phyloP scores from a whole-genome alignment of 2,113 vertebrate genomes.

The Ctenodactylus gundi region DNA sequence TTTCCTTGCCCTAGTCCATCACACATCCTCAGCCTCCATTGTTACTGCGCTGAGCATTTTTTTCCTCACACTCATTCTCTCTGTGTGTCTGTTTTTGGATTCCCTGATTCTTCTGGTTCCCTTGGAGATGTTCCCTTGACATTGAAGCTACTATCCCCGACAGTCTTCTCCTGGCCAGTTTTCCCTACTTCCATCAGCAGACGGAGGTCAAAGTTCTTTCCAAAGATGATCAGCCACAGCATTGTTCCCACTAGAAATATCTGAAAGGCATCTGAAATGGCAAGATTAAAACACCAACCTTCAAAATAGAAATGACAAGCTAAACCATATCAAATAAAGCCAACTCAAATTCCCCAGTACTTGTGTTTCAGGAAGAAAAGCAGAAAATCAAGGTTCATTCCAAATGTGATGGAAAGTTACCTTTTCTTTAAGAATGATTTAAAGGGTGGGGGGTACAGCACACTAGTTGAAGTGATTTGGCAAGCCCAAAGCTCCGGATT shows the following conservation, averaged over 20 bases:
- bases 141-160: background rate
- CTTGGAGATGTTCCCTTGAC: background rate
- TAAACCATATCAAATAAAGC: background rate
- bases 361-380: background rate
- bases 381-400: background rate
- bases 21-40: background rate
- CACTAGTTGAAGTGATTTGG: too few species aligned
- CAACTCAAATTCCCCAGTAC: background rate
- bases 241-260: background rate
- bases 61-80: background rate
- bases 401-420: background rate
- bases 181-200: background rate
- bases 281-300: background rate
- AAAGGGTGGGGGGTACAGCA: too few species aligned
- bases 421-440: constrained; percentile 22
- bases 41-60: background rate
- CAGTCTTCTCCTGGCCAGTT: background rate
- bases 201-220: background rate
- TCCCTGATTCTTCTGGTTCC: background rate
- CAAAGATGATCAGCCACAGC: background rate
- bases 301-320: background rate
- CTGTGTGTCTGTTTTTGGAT: background rate
- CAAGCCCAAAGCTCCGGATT: too few species aligned
- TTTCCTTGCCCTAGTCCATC: background rate
- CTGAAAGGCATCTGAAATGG: background rate